Evolutionary conservation across 2,113 vertebrate genomes (phyloP).

Genomic region (Notechis scutatus): DNA sequence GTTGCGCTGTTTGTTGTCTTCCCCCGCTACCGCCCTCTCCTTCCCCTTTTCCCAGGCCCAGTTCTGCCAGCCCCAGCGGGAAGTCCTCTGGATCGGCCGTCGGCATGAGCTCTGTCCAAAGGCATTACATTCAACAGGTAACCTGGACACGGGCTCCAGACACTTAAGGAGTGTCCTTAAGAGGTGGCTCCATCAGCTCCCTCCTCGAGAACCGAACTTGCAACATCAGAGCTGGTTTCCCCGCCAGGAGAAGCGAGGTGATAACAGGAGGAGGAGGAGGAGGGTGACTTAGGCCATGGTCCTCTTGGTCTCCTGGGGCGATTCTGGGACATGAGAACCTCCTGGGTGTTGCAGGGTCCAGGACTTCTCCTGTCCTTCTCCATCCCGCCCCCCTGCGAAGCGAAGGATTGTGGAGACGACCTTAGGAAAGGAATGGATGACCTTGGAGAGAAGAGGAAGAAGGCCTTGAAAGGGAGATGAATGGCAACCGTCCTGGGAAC

Average conservation of each 20-base stretch:
- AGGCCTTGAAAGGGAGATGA: not conserved
- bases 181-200: not conserved
- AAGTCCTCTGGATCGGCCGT: constrained; percentile 86
- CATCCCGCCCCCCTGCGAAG: no score
- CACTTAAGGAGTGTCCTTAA: no score
- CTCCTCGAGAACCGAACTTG: not conserved
- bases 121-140: constrained; percentile 95
- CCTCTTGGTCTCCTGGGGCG: not conserved
- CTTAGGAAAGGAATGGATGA: not conserved
- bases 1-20: not conserved
- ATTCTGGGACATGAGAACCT: not conserved
- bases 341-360: not conserved
- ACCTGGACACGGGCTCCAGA: not conserved
- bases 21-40: not conserved
- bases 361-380: not conserved
- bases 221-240: not conserved
- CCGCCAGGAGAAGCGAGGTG: not conserved
- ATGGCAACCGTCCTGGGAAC: not conserved
- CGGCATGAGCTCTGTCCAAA: constrained; percentile 82
- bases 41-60: constrained; percentile 75
- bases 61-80: constrained; percentile 94
- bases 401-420: not conserved
- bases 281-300: not conserved
- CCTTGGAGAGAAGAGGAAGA: not conserved
- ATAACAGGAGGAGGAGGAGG: no score